Base-by-base conservation (phyloP, 2,113 vertebrate species). In the Sorex fumeus region DNA sequence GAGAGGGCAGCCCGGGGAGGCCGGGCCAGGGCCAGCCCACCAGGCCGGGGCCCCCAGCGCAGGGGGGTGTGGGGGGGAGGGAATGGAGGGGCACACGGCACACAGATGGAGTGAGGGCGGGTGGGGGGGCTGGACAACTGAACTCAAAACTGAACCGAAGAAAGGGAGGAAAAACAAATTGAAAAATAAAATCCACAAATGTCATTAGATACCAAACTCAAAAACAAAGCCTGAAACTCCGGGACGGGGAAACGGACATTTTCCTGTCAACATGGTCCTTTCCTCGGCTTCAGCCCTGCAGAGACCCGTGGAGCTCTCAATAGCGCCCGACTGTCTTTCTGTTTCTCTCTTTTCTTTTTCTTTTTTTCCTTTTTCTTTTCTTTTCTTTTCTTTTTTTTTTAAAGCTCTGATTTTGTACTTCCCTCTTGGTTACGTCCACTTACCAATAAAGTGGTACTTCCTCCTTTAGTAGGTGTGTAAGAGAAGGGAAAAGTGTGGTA, bases 401-500 rank as follows among this genome's bases (percentile, higher is more conserved):
- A 96, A 97, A 98, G 98, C 98, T 97, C 98, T 99, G 98, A 98
- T 98, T 98, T 98, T 98, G 98, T 99, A 99, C 99, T 98, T 99
- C 99, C 99, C 99, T 99, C 99, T 99, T 99, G 99, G 99, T 99
- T 99, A 99, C 99, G 99, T 99, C 99, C 99, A 99, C 99, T 99
- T 99, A 99, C 99, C 99, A 99, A 99, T 98, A 99, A 99, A 99
- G 99, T 99, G 99, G 99, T 97, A 99, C 99, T 99, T 99, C 99
- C 99, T 99, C 99, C 99, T 99, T 99, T 99, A 99, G 99, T 99
- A 99, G 99, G 98, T 99, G 99, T 99, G 99, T 96, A 99, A 99
- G 99, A 99, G 98, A 99, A 99, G 99, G 99, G 99, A 99, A 99
- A 99, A 99, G 99, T 98, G 99, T 99, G 99, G 99, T 98, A 99